Percentiles rank a stretch among this genome's conserved stretches.
phyloP scores from a whole-genome alignment of 2,888 invertebrate species.

The Thereva unica region DNA sequence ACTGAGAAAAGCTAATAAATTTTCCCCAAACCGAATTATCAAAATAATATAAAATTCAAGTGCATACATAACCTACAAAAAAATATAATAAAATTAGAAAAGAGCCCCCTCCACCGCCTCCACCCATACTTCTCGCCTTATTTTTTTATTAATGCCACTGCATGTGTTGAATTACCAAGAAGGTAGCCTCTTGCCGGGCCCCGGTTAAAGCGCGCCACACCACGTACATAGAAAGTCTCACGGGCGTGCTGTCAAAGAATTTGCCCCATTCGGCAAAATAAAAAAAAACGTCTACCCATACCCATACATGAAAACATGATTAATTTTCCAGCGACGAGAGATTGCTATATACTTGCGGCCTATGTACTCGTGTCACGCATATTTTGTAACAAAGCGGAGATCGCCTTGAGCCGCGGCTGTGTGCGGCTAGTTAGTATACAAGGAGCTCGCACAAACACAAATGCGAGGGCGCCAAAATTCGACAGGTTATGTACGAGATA shows the following conservation, averaged over 20 bases:
- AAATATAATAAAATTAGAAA: background rate
- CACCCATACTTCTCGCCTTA: background rate
- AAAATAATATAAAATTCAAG: background rate
- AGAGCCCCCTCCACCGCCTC: background rate
- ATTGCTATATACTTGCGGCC: too few species aligned
- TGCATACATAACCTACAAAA: conserved; percentile 2
- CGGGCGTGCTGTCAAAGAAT: conserved; percentile 25
- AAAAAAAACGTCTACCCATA: conserved; percentile 8
- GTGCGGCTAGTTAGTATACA: too few species aligned
- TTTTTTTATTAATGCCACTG: conserved; percentile 32
- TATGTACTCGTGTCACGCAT: too few species aligned
- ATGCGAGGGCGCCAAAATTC: too few species aligned
- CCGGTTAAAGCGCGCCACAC: conserved; percentile 27
- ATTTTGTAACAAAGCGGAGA: too few species aligned
- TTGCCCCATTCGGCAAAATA: conserved; percentile 19
- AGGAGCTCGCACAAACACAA: too few species aligned
- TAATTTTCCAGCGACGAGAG: too few species aligned
- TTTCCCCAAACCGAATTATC: too few species aligned
- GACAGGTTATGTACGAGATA: too few species aligned
- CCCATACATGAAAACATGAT: background rate
- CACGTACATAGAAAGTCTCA: conserved; percentile 27
- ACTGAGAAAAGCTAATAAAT: too few species aligned
- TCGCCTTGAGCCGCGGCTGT: too few species aligned
- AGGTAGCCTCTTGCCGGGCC: conserved; percentile 22
- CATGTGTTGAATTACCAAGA: conserved; percentile 30